Base-by-base conservation (phyloP, 2,888 invertebrate genomes). In the Drosophila mayaguana region DNA sequence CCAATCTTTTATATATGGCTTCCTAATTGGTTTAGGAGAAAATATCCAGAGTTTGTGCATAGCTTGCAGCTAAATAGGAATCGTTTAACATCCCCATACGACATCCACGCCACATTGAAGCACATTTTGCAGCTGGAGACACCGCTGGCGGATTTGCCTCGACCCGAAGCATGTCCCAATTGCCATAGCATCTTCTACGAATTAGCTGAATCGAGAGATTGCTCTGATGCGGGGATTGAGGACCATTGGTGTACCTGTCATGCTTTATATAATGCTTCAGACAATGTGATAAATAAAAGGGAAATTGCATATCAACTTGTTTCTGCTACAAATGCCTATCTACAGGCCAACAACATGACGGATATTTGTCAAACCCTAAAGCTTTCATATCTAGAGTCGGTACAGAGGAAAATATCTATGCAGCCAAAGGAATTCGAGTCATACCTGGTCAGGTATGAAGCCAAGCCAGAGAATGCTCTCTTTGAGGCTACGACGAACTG, bases 241-340 rank as follows among this genome's bases (percentile, higher is more conserved):
- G 94, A 95, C 22, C 96, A 96, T 87, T 97, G 96, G 96, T 97
- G 97, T 88, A 95, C 96, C 67, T 97, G 97, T 45, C 40, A 57
- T 14, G 42, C 40, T 0, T 50, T 62, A 1, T 9, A 53, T 1
- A 36, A 48, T 8, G 46, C 22, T n/a, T 56, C 65, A 3, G 25
- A 11, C 1, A 63, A 6, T 22, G 61, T 65, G 25, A 18, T 32
- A 8, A 40, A 43, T 2, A 42, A 60, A 0, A 70, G 25, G 45
- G 59, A 65, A 9, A 36, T 62, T 14, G 61, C 72, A 8, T 22
- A 72, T 5, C 83, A 88, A 28, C 34, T 85, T 6, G 61, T 91
- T 2, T 25, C 68, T 11, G 73, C 88, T 63, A 89, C 89, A 38
- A 91, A 91, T 67, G 20, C 32, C 1, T 91, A 81, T 40, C 56